Conservation (phyloP, 1,140 invertebrate genomes). For the Branchinecta lynchi region DNA sequence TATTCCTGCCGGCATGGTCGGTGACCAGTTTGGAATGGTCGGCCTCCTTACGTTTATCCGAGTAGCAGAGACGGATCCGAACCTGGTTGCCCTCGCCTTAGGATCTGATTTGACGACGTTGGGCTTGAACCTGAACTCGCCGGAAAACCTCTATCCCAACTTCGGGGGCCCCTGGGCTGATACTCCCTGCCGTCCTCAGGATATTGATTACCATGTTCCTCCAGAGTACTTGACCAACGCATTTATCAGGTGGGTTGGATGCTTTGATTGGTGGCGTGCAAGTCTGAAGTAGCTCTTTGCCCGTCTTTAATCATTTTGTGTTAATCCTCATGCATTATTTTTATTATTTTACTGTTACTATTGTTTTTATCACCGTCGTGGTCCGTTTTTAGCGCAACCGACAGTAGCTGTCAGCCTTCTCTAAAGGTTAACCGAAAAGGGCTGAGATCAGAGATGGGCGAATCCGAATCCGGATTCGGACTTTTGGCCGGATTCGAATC, state of each 20-base stretch:
- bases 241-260: conserved; percentile 45
- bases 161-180: conserved; percentile 98
- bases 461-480: too few relatives aligned
- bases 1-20: conserved; percentile 95
- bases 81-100: conserved; percentile 81
- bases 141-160: conserved; percentile 87
- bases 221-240: conserved; percentile 95
- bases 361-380: too few relatives aligned
- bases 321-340: too few relatives aligned
- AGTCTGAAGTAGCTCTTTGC: too few relatives aligned
- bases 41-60: conserved; percentile 92
- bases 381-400: too few relatives aligned
- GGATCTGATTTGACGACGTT: conserved; percentile 93
- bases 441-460: too few relatives aligned
- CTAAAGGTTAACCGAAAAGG: too few relatives aligned
- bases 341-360: too few relatives aligned
- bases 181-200: conserved; percentile 89
- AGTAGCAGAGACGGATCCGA: conserved; percentile 89
- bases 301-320: too few relatives aligned
- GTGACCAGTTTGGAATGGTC: conserved; percentile 98
- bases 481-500: too few relatives aligned
- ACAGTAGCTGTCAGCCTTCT: too few relatives aligned
- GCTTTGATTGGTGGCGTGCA: background rate
- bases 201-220: conserved; percentile 97
- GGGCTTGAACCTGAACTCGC: conserved; percentile 92